Conservation (phyloP, 2,888 invertebrate species). For the Saturnia japonica region DNA sequence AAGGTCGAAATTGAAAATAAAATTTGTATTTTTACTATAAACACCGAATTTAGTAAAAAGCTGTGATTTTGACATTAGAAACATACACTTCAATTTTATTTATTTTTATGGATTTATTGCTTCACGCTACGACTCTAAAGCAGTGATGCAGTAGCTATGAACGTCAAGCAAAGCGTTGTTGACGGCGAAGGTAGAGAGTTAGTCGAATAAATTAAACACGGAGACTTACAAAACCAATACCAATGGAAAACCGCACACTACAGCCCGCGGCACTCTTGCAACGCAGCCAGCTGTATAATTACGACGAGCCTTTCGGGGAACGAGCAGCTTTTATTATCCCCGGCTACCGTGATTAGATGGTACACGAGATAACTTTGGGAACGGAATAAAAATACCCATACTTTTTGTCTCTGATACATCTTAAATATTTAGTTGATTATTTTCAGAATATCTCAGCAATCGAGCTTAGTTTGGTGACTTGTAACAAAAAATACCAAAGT, state of each 20-base stretch:
- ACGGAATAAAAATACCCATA: slow-evolving; percentile 33
- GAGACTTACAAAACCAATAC: background rate
- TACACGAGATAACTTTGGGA: slow-evolving; percentile 58
- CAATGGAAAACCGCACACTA: slow-evolving; percentile 12
- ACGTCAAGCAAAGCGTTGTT: too few species aligned
- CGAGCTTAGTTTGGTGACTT: background rate
- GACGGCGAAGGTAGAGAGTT: too few species aligned
- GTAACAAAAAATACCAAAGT: background rate
- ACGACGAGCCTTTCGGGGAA: slow-evolving; percentile 59
- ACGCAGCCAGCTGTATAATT: slow-evolving; percentile 57
- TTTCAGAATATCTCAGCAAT: background rate
- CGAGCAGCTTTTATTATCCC: slow-evolving; percentile 52
- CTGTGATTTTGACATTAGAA: too few species aligned
- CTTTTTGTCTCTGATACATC: slow-evolving; percentile 13
- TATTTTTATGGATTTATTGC: too few species aligned
- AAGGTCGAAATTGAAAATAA: too few species aligned
- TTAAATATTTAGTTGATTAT: slow-evolving; percentile 9
- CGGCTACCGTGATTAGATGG: slow-evolving; percentile 76
- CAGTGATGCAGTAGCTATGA: too few species aligned
- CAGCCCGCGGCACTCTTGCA: slow-evolving; percentile 49
- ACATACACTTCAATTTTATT: too few species aligned
- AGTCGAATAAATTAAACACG: background rate
- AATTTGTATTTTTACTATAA: too few species aligned
- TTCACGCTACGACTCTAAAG: too few species aligned
- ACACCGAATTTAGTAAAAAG: too few species aligned